These are phyloP conservation scores for Polydesmus complanatus DNA, from an alignment of 2,888 invertebrate genomes.

Conservation along the genomic window DNA sequence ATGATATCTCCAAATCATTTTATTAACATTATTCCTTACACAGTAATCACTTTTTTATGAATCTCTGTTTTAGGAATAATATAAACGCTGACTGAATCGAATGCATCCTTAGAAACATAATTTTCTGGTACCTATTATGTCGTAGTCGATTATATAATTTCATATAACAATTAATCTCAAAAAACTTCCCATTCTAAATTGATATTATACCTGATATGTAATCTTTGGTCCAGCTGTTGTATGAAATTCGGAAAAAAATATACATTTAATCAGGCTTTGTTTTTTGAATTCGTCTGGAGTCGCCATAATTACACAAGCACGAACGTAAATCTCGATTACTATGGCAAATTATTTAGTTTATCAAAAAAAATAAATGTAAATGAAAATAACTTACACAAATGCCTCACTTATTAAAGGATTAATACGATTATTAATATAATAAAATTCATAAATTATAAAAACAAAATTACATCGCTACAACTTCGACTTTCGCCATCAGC, in stretches of 20 bases:
- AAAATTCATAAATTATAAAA: too few species aligned
- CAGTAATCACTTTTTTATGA: conserved; percentile 75
- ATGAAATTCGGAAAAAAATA: conserved; percentile 3
- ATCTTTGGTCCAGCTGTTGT: conserved; percentile 1
- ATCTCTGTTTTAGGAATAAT: conserved; percentile 90
- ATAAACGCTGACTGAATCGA: conserved; percentile 84
- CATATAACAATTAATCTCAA: background rate
- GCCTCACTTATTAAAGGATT: too few species aligned
- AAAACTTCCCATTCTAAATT: too few species aligned
- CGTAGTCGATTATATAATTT: background rate
- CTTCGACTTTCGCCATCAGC: too few species aligned
- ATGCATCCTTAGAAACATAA: conserved; percentile 79
- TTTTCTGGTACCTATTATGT: conserved; percentile 58
- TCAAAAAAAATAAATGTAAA: too few species aligned
- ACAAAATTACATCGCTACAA: too few species aligned
- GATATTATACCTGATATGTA: conserved; percentile 6
- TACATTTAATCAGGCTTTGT: background rate
- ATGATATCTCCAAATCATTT: background rate
- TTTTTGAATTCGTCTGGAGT: background rate
- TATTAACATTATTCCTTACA: conserved; percentile 43
- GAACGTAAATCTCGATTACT: too few species aligned
- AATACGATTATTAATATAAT: too few species aligned
- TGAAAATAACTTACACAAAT: too few species aligned
- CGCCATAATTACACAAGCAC: background rate
- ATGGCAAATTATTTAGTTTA: too few species aligned